Base-by-base conservation (phyloP, 2,888 invertebrate species). In the Dorcus hopei region DNA sequence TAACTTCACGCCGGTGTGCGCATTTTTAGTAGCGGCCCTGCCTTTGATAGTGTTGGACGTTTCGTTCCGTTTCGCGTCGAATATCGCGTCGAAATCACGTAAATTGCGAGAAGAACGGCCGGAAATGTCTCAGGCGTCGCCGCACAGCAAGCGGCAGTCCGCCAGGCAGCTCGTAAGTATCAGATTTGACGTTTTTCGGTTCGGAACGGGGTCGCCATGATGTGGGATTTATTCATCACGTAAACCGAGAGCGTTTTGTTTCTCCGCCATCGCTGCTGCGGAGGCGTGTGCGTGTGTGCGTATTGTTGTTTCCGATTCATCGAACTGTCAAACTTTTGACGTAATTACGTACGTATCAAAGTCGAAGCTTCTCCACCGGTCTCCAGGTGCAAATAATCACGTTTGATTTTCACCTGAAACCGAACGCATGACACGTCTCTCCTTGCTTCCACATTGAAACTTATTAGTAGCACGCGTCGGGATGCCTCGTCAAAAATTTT, bases 171-270 rank as follows among this genome's bases (percentile, higher is more conserved):
- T 85, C 83, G 85, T 85, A 78, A 84, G 85, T 83, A 78, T 52
- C 53, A 54, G 58, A 67, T 79, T 52, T 64, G 26, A 19, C 54
- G 49, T 49, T 58, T 54, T 52, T 39, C 33, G 26, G 26, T 5
- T 14, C 8, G n/a, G 41, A 47, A 45, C 53, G 38, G 54, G 63
- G 72, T 82, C 84, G 85, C 85, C 85, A 85, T 85, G 82, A 82
- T 82, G 82, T 81, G 80, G 80, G 80, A 81, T 81, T 82, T 81
- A 81, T 81, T 81, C 81, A 83, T 83, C 85, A 85, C 84, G 85
- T 84, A 84, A 83, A 72, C 68, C 33, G 51, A 47, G 40, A 16
- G 45, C 50, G 33, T 33, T 33, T 33, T 33, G 26, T 33, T 33
- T 33, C 26, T 33, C 26, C 49, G 48, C 57, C 53, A 39, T 41